phyloP scores from a whole-genome alignment of 37 sponge, comb jelly and placozoan species.

The Ianthella basta region DNA sequence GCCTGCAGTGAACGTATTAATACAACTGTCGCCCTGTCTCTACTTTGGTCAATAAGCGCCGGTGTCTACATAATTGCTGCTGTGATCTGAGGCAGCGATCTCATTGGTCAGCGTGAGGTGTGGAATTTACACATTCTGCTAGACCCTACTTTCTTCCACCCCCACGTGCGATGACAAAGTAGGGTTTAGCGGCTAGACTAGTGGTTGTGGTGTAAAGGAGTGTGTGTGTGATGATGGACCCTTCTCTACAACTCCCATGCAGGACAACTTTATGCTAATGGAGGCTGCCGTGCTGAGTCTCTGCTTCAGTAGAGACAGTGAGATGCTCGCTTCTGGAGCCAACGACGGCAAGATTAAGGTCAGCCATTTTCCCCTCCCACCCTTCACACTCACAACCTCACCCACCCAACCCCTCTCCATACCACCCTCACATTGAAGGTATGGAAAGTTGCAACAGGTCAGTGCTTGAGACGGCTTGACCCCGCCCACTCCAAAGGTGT shows the following conservation, averaged over 20 bases:
- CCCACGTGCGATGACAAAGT: no score
- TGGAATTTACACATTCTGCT: no score
- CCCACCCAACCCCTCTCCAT: not conserved
- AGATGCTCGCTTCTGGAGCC: slow-evolving; percentile 96
- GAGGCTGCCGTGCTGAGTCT: slow-evolving; percentile 89
- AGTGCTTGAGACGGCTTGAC: slow-evolving; percentile 94
- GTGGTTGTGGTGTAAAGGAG: no score
- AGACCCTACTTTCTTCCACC: no score
- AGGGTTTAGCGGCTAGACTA: no score
- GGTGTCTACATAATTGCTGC: no score
- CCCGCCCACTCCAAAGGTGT: slow-evolving; percentile 89
- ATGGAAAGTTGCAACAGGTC: slow-evolving; percentile 92
- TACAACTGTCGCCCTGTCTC: no score
- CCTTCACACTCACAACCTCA: slow-evolving; percentile 11
- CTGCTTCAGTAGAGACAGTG: slow-evolving; percentile 94
- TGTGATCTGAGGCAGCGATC: no score
- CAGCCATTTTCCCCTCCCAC: not conserved
- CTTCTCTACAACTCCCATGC: not conserved
- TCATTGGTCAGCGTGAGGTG: no score
- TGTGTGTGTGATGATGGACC: not conserved
- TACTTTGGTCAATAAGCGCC: no score
- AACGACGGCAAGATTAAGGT: slow-evolving; percentile 97
- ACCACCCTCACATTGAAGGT: slow-evolving; percentile 42
- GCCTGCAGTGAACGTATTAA: no score
- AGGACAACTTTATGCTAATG: slow-evolving; percentile 99